Evolutionary conservation across 1,140 invertebrate species (phyloP), one percentile per base, ranked within the genome.

Genomic region (Neelides sp.): DNA sequence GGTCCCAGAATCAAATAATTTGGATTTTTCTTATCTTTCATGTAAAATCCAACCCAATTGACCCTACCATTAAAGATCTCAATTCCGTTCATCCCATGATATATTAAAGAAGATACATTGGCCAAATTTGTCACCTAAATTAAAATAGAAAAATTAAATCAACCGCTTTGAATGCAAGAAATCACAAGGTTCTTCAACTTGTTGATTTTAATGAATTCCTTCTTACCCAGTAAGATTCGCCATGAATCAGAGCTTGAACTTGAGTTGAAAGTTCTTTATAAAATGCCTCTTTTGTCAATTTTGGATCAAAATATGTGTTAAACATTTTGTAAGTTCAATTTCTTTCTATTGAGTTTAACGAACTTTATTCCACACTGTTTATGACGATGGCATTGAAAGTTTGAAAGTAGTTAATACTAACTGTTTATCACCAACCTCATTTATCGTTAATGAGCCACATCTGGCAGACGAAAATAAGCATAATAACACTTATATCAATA

Each of bases 31-130:
- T 50, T 50, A 2, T 48, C 47, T 7, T 26, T 35, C 3, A 58
- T 10, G 35, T 58, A 58, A 39, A 58, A 54, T 13, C 56, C 56
- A 0, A 44, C 52, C 56, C 56, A 58, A 30, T 58, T 58, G 1
- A 58, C 48, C 13, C 44, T 36, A 0, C 32, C 17, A 22, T 52
- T 26, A 26, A 48, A 48, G 23, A 28, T 7, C 5, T 28, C 19
- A 4, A 52, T 10, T n/a, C 48, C 37, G 27, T 58, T 58, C 4
- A 58, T 13, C 8, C 35, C 56, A 45, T 58, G 56, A 34, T 32
- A 58, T 19, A 58, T 54, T 3, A 58, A 22, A 15, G 56, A 36
- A 12, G 56, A 44, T 17, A 27, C 56, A 20, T 58, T 58, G 2
- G 56, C 23, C 10, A 54, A 34, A 46, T 58, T 58, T 15, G 52